Evolutionary conservation across 2,888 invertebrate genomes (phyloP).

Genomic region (Gasteruption jaculator): DNA sequence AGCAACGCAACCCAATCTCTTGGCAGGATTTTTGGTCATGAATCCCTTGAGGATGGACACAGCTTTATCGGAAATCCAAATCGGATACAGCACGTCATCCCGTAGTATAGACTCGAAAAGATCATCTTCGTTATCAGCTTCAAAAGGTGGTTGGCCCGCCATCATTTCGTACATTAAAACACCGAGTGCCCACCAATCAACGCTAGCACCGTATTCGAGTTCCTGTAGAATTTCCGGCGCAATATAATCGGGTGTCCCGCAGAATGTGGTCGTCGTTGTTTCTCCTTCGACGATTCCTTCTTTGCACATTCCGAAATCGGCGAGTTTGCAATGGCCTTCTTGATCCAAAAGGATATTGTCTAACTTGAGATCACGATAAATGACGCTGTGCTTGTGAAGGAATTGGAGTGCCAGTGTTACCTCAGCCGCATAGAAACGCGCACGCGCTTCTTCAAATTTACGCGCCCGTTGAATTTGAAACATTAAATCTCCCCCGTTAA

Average conservation of each 20-base stretch:
- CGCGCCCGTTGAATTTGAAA: slow-evolving; percentile 98
- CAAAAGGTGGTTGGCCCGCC: slow-evolving; percentile 99
- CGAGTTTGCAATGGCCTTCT: slow-evolving; percentile 92
- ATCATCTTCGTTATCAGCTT: slow-evolving; percentile 99
- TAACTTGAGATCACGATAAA: slow-evolving; percentile 97
- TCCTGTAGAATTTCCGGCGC: slow-evolving; percentile 97
- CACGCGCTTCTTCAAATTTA: slow-evolving; percentile 94
- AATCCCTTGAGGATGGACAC: slow-evolving; percentile 90
- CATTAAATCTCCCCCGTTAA: slow-evolving; percentile 98
- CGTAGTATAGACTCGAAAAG: slow-evolving; percentile 97
- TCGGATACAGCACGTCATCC: slow-evolving; percentile 97
- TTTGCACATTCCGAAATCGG: slow-evolving; percentile 99
- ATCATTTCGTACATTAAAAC: slow-evolving; percentile 99
- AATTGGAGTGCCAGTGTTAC: slow-evolving; percentile 97
- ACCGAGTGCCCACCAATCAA: slow-evolving; percentile 97
- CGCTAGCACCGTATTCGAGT: slow-evolving; percentile 83
- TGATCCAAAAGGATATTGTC: slow-evolving; percentile 97
- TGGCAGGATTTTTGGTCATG: slow-evolving; percentile 95
- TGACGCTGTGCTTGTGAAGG: slow-evolving; percentile 93
- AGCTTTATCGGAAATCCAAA: slow-evolving; percentile 90
- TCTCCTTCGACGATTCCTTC: slow-evolving; percentile 87
- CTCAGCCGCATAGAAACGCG: slow-evolving; percentile 97
- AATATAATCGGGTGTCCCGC: slow-evolving; percentile 99
- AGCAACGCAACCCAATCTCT: slow-evolving; percentile 85
- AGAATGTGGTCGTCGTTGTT: slow-evolving; percentile 84